Percentiles rank a stretch among this genome's conserved stretches.
Conservation (phyloP, 1,140 invertebrate genomes). For the Drosophila melanica region DNA sequence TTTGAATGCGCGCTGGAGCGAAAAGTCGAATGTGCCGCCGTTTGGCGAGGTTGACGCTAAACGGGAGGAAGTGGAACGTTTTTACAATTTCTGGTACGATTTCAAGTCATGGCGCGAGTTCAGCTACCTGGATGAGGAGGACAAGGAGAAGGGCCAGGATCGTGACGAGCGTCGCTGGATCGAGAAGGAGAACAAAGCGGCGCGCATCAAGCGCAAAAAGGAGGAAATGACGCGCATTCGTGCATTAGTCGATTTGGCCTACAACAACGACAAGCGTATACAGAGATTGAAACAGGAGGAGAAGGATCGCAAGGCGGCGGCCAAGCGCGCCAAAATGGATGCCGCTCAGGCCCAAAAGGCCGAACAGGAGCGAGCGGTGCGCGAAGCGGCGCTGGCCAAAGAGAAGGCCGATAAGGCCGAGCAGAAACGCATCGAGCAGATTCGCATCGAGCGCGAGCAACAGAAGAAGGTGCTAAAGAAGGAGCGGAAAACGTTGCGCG, state of each 20-base stretch:
- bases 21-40: constrained; percentile 92
- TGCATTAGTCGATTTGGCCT: constrained; percentile 95
- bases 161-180: constrained; percentile 98
- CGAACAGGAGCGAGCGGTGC: constrained; percentile 90
- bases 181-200: constrained; percentile 98
- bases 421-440: constrained; percentile 90
- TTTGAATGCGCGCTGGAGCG: constrained; percentile 96
- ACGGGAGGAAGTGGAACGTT: constrained; percentile 91
- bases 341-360: constrained; percentile 92
- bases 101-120: constrained; percentile 99
- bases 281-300: constrained; percentile 96
- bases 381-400: constrained; percentile 90
- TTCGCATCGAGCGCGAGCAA: constrained; percentile 94
- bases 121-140: constrained; percentile 99
- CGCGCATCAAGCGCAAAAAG: constrained; percentile 95
- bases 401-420: constrained; percentile 93
- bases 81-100: constrained; percentile 97
- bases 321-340: constrained; percentile 95
- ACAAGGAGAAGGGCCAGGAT: constrained; percentile 98
- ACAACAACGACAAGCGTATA: constrained; percentile 96
- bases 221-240: constrained; percentile 97
- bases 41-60: constrained; percentile 91
- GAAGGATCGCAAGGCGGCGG: constrained; percentile 94
- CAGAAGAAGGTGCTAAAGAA: constrained; percentile 93
- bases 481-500: constrained; percentile 93